Evolutionary conservation across 2,888 invertebrate genomes (phyloP).

Genomic region (Volucella inanis): DNA sequence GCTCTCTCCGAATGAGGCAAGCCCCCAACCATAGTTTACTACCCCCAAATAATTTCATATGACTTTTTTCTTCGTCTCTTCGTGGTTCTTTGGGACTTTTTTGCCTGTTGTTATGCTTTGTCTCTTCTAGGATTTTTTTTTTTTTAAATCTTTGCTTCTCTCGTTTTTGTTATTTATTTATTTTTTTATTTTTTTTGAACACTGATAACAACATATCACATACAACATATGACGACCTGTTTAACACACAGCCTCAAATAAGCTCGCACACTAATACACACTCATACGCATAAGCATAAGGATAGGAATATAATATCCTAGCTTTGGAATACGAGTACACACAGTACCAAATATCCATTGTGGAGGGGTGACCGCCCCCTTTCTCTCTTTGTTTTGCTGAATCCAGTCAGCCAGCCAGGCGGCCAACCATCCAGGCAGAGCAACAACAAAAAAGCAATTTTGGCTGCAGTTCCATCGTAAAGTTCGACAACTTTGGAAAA

Average conservation of each 20-base stretch:
- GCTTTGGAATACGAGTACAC: slow-evolving; percentile 28
- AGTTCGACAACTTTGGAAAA: slow-evolving; percentile 84
- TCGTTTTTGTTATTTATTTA: background rate
- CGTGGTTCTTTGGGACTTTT: slow-evolving; percentile 62
- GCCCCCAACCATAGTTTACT: slow-evolving; percentile 29
- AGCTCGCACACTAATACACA: slow-evolving; percentile 11
- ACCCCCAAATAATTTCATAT: slow-evolving; percentile 31
- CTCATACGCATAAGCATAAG: background rate
- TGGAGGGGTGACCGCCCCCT: slow-evolving; percentile 77
- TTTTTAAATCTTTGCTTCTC: slow-evolving; percentile 6
- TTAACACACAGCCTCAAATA: slow-evolving; percentile 53
- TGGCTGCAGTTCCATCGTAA: slow-evolving; percentile 82
- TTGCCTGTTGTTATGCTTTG: slow-evolving; percentile 55
- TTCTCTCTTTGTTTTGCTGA: slow-evolving; percentile 71
- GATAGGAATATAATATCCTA: slow-evolving; percentile 21
- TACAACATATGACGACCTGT: slow-evolving; percentile 72
- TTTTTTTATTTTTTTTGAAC: slow-evolving; percentile 38
- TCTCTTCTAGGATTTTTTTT: slow-evolving; percentile 61
- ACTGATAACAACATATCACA: slow-evolving; percentile 67
- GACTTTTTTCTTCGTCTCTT: slow-evolving; percentile 53
- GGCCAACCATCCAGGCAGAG: slow-evolving; percentile 68
- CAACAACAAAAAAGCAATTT: slow-evolving; percentile 77
- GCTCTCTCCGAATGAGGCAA: slow-evolving; percentile 39
- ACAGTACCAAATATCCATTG: slow-evolving; percentile 60
- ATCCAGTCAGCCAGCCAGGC: slow-evolving; percentile 61